phyloP scores from a whole-genome alignment of 2,888 invertebrate species.

The Standfussiana lucernea region DNA sequence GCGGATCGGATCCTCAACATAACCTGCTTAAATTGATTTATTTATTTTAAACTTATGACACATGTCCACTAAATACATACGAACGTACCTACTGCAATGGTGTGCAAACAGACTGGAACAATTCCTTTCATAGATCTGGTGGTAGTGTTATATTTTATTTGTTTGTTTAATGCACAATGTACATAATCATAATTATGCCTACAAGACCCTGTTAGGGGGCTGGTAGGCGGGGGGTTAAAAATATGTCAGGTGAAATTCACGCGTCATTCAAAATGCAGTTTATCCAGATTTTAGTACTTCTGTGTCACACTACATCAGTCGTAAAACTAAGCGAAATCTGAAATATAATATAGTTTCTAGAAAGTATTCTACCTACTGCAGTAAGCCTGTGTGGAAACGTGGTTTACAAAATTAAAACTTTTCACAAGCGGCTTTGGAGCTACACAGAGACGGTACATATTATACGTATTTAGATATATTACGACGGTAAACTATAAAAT shows the following conservation, averaged over 20 bases:
- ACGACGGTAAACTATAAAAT: not conserved
- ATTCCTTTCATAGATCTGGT: too few species aligned
- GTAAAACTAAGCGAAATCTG: not conserved
- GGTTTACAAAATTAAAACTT: not conserved
- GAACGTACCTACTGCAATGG: not conserved
- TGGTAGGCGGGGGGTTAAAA: too few species aligned
- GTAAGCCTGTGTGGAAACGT: not conserved
- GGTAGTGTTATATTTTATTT: too few species aligned
- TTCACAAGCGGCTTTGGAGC: not conserved
- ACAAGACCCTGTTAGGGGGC: too few species aligned
- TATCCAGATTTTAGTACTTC: not conserved
- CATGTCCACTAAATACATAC: not conserved
- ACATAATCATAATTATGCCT: too few species aligned
- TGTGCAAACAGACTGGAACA: not conserved
- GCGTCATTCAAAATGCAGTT: not conserved
- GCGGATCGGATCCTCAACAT: not conserved
- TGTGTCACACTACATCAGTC: not conserved
- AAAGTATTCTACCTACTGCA: not conserved
- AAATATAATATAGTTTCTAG: conserved; percentile 3
- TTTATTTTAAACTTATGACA: not conserved
- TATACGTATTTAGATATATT: not conserved
- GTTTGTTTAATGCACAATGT: too few species aligned
- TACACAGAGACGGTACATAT: not conserved
- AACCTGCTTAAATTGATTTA: not conserved
- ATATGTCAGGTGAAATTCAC: not conserved